A percentile compares a stretch with the other conserved stretches of the same genome.
phyloP scores from a whole-genome alignment of 2,888 invertebrate genomes.

The Exocentrus adspersus region DNA sequence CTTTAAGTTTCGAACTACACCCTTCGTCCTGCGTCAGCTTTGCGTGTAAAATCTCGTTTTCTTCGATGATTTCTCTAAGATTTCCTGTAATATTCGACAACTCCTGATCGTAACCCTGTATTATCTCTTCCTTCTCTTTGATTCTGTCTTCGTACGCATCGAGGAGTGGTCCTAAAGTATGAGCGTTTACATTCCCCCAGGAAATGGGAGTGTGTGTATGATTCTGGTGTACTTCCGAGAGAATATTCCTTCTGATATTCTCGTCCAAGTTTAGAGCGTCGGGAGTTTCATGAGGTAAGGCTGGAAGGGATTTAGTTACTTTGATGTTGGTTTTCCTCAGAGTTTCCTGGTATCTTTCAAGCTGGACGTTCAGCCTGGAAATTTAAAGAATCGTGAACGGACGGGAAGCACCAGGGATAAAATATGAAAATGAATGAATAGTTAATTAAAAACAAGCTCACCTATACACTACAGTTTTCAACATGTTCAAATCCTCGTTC shows the following conservation, averaged over 20 bases:
- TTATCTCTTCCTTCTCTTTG: slow-evolving; percentile 78
- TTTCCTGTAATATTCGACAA: slow-evolving; percentile 77
- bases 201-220: slow-evolving; percentile 64
- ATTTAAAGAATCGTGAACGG: no score
- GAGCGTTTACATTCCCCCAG: slow-evolving; percentile 69
- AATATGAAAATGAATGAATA: no score
- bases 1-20: slow-evolving; percentile 62
- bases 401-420: no score
- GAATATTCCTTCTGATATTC: slow-evolving; percentile 34
- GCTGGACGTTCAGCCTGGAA: slow-evolving; percentile 76
- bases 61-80: slow-evolving; percentile 74
- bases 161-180: slow-evolving; percentile 76
- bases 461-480: slow-evolving; percentile 82
- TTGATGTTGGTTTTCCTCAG: slow-evolving; percentile 61
- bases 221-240: slow-evolving; percentile 58
- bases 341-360: slow-evolving; percentile 81
- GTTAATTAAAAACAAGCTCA: no score
- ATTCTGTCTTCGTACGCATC: slow-evolving; percentile 84
- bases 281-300: slow-evolving; percentile 25
- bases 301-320: slow-evolving; percentile 37
- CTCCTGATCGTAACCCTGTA: slow-evolving; percentile 76
- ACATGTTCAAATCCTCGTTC: slow-evolving; percentile 74
- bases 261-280: slow-evolving; percentile 17
- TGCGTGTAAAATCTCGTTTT: slow-evolving; percentile 73
- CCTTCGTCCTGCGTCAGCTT: slow-evolving; percentile 65